Evolutionary conservation across 2,113 vertebrate genomes (phyloP), one percentile per base, ranked within the genome.

Genomic region (Archocentrus centrarchus): DNA sequence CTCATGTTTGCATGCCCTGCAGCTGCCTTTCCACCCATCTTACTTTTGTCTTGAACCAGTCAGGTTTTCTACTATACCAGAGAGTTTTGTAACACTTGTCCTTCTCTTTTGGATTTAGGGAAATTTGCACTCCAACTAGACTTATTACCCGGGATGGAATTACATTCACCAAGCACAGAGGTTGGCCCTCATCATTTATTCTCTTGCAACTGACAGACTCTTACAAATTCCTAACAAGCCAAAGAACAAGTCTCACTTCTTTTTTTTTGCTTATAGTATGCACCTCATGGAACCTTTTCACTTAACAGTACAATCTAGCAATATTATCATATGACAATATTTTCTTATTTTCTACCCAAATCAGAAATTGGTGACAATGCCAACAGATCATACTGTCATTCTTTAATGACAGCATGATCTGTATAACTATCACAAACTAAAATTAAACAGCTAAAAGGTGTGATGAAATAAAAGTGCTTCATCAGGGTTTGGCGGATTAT

Each of bases 201-300:
- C 17, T 44, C 37, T 47, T 47, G 10, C 35, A 75, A 76, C 14
- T 53, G 59, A 14, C 53, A 75, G 11, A 18, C n/a, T 27, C 15
- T 50, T 44, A 24, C 53, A 53, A 20, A 70, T 70, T 50, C 50
- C 24, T 70, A 44, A 70, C 50, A 53, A 53, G 24, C 66, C 30
- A 70, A 70, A 70, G 24, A 53, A 22, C 66, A 53, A 70, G 24
- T 70, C 24, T n/a, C n/a, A n/a, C n/a, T 53, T 70, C 50, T 70
- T 24, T 50, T 32, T 53, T 70, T 44, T 32, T 70, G 24, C 41
- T 18, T 53, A 53, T 20, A 73, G 24, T 32, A 73, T 53, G 68
- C 47, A 73, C 27, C 68, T 53, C 10, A n/a, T 32, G 27, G 53
- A 44, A 55, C 27, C 3, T 0, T 55, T 73, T 20, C 47, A 32